Conservation (phyloP, 1,140 invertebrate genomes). For the Lepidotrigona ventralis region DNA sequence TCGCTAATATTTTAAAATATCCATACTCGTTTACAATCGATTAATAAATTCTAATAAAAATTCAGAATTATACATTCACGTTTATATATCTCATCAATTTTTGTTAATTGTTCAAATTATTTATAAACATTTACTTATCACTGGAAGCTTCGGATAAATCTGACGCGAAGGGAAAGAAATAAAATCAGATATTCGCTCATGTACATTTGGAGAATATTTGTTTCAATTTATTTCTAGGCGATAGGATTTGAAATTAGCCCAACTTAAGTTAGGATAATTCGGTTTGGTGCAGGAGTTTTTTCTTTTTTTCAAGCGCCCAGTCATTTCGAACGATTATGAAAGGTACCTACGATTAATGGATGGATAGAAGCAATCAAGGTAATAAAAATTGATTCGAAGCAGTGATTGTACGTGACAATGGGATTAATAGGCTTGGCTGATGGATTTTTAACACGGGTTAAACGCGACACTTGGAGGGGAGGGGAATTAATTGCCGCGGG, state of each 20-base stretch:
- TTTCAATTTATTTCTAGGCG: no score
- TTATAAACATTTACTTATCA: not conserved
- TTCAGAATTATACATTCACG: not conserved
- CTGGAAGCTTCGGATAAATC: not conserved
- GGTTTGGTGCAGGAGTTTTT: no score
- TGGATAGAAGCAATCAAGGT: not conserved
- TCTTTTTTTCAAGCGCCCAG: no score
- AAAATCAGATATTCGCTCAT: not conserved
- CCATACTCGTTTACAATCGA: not conserved
- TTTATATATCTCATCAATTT: not conserved
- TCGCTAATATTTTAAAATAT: no score
- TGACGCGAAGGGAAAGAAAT: not conserved
- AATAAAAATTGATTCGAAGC: slow-evolving; percentile 30
- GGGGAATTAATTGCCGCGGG: not conserved
- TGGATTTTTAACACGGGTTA: slow-evolving; percentile 27
- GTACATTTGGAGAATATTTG: no score
- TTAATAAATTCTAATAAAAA: not conserved
- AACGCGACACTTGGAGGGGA: slow-evolving; percentile 5
- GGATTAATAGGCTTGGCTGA: slow-evolving; percentile 10
- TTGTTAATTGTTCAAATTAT: not conserved
- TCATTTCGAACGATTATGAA: not conserved
- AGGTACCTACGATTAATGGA: not conserved
- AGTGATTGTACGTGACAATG: slow-evolving; percentile 16
- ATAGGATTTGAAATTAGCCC: not conserved
- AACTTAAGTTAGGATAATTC: not conserved